Evolutionary conservation across 2,888 invertebrate genomes (phyloP).

Genomic region (Nipponacmea schrenckii): DNA sequence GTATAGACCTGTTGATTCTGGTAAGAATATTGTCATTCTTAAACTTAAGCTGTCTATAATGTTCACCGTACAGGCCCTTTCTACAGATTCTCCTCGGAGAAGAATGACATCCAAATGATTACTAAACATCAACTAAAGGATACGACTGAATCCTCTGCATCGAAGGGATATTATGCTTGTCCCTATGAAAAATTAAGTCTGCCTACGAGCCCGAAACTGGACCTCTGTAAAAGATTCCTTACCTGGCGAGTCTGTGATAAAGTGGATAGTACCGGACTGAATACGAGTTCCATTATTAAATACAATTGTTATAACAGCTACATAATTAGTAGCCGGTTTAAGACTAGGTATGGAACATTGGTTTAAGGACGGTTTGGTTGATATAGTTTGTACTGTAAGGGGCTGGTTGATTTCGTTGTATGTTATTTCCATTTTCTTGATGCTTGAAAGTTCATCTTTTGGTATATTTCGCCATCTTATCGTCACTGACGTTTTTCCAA

Average conservation of each 20-base stretch:
- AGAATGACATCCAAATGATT: no score
- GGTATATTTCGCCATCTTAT: slow-evolving; percentile 14
- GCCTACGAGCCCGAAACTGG: no score
- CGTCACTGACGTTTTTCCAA: slow-evolving; percentile 1
- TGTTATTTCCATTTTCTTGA: slow-evolving; percentile 1
- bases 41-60: no score
- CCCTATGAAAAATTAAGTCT: no score
- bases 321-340: slow-evolving; percentile 3
- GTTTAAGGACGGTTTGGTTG: neutral
- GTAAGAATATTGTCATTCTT: no score
- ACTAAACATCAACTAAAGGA: no score
- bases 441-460: neutral
- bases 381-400: neutral
- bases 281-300: slow-evolving; percentile 17
- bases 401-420: slow-evolving; percentile 12
- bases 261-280: slow-evolving; percentile 16
- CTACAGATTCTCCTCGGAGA: no score
- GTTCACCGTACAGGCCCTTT: no score
- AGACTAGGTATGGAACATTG: slow-evolving; percentile 9
- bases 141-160: no score
- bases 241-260: slow-evolving; percentile 14
- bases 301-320: slow-evolving; percentile 8
- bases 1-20: no score
- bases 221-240: neutral
- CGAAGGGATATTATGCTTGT: no score